Evolutionary conservation across 2,113 vertebrate species (phyloP).

Genomic region (Agapornis roseicollis): DNA sequence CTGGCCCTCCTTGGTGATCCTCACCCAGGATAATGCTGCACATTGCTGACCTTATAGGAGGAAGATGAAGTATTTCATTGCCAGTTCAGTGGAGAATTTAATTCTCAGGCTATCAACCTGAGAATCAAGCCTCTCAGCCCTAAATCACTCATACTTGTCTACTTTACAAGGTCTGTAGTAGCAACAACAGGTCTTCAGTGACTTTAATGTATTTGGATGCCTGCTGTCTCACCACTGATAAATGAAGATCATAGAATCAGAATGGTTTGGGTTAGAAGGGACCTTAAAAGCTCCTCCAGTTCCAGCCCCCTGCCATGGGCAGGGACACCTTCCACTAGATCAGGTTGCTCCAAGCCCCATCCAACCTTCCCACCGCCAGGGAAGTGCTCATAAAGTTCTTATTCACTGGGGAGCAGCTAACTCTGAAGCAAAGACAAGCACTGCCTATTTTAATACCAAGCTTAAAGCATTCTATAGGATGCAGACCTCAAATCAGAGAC

Average conservation of each 20-base stretch:
- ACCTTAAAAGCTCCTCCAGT: not conserved
- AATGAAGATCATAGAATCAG: not conserved
- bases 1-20: not conserved
- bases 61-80: accelerated
- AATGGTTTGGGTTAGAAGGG: not conserved
- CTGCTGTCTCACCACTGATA: not conserved
- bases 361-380: not conserved
- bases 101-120: not conserved
- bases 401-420: not conserved
- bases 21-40: not conserved
- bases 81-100: not conserved
- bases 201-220: not conserved
- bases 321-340: not conserved
- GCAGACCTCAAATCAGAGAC: not conserved
- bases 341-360: not conserved
- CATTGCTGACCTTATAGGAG: not conserved
- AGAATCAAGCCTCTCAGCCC: not conserved
- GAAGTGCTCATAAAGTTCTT: not conserved
- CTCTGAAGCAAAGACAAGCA: accelerated
- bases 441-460: accelerated
- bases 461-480: accelerated
- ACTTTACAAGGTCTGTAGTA: not conserved
- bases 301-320: not conserved
- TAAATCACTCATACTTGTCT: accelerated
- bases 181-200: not conserved